Conservation (phyloP, 2,888 invertebrate genomes). For the Sesia bembeciformis region DNA sequence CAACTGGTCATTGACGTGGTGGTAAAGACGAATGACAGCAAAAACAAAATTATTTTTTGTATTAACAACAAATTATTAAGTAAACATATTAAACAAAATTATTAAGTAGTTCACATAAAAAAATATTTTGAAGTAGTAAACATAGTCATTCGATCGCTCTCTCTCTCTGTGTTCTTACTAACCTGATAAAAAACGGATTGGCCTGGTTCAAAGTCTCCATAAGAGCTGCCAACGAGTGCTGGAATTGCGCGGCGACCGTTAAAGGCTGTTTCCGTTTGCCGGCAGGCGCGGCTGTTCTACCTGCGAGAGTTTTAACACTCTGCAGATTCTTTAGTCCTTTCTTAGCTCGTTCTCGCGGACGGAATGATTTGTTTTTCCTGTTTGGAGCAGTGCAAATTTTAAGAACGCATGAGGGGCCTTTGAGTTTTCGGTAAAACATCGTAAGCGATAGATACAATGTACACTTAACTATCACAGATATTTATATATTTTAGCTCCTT, state of each 20-base stretch:
- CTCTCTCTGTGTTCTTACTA: no score
- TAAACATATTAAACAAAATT: no score
- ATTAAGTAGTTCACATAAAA: no score
- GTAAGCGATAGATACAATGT: not conserved
- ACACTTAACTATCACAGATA: not conserved
- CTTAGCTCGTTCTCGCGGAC: constrained; percentile 88
- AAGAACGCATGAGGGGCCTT: not conserved
- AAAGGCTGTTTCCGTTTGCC: constrained; percentile 88
- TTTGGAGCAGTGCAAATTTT: constrained; percentile 5
- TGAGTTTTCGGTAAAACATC: not conserved
- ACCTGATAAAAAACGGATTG: constrained; percentile 75
- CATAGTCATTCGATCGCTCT: no score
- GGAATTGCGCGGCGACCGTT: constrained; percentile 96
- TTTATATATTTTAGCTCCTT: no score
- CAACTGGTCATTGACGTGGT: no score
- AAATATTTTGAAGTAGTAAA: no score
- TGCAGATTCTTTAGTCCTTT: constrained; percentile 92
- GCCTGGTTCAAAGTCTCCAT: constrained; percentile 94
- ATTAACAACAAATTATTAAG: no score
- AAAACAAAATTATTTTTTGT: no score
- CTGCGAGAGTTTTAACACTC: constrained; percentile 92
- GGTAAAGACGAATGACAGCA: no score
- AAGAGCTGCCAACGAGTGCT: constrained; percentile 90
- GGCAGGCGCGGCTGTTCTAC: constrained; percentile 77
- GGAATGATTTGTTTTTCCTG: constrained; percentile 95